Base-by-base conservation (phyloP, 2,113 vertebrate genomes). In the Periophthalmodon schlosseri region DNA sequence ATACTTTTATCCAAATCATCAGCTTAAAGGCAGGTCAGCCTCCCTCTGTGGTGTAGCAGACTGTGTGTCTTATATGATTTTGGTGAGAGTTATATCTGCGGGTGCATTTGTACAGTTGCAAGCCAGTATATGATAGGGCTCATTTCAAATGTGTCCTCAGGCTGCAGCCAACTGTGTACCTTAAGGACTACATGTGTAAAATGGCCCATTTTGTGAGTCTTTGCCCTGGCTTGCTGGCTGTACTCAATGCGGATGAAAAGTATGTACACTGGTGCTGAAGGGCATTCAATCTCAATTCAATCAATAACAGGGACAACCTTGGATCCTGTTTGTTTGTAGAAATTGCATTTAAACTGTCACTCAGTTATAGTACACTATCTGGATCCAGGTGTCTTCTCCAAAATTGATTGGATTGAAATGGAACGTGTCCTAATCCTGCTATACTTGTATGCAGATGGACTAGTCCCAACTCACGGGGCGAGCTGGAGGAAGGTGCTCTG, bases 371-470 rank as follows among this genome's bases (percentile, higher is more conserved):
- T 73, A 80, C 83, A 73, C 78, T 85, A 82, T 77, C 73, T 77
- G 73, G 70, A 85, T 84, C 75, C 68, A n/a, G 72, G 73, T 69
- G 20, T 77, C 24, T 44, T 78, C 73, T 74, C 76, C 60, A 70
- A 65, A 82, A 80, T 12, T 74, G 81, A 87, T 68, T 83, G 75
- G 66, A 86, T 70, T 83, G 87, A 88, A 89, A 87, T 79, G 72
- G 84, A 87, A 84, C 72, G 10, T 61, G 77, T 77, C 82, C 76
- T 80, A 78, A 79, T 79, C 82, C 87, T 80, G 81, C 80, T 75
- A 81, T 81, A 86, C 66, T 85, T 86, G 84, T 86, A 84, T 87
- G 88, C 81, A 85, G 89, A 91, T 89, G 87, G 80, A 87, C 78
- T 20, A 18, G 56, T 21, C 34, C 75, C 84, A 85, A 87, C 79